Conservation (phyloP, 2,797 vertebrate species). For the Coccyzus lansbergi region DNA sequence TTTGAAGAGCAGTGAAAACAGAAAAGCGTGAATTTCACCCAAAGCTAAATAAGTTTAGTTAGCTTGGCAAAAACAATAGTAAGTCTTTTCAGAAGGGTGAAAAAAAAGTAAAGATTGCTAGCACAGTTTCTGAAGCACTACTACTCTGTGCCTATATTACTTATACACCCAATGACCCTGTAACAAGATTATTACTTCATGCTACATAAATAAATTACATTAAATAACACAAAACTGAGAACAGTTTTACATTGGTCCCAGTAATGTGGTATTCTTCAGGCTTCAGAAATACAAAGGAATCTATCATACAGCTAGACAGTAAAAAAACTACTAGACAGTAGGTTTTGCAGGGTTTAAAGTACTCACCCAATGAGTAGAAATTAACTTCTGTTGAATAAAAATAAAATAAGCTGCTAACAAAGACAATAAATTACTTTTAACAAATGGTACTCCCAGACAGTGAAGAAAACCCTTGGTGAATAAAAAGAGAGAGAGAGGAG, state of each 20-base stretch:
- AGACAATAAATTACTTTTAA: background rate
- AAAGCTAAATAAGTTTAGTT: background rate
- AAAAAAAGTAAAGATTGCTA: background rate
- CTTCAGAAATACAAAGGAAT: background rate
- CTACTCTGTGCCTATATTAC: background rate
- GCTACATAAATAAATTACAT: background rate
- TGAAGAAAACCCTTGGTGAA: background rate
- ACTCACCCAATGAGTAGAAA: background rate
- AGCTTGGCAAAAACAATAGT: background rate
- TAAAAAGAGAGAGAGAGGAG: background rate
- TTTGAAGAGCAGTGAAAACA: background rate
- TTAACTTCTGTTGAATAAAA: background rate
- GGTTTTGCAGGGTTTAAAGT: background rate
- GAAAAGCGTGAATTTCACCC: background rate
- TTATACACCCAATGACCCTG: background rate
- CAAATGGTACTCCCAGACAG: background rate
- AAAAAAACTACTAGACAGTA: no score
- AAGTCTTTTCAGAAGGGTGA: background rate
- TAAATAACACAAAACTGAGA: background rate
- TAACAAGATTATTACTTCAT: background rate
- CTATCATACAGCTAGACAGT: background rate
- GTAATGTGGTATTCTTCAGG: background rate
- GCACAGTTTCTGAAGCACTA: background rate
- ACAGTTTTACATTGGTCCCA: background rate
- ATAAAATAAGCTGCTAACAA: background rate